A percentile compares a stretch with the other conserved stretches of the same genome.
phyloP scores from a whole-genome alignment of 2,888 invertebrate species.

The Strigamia maritima region DNA sequence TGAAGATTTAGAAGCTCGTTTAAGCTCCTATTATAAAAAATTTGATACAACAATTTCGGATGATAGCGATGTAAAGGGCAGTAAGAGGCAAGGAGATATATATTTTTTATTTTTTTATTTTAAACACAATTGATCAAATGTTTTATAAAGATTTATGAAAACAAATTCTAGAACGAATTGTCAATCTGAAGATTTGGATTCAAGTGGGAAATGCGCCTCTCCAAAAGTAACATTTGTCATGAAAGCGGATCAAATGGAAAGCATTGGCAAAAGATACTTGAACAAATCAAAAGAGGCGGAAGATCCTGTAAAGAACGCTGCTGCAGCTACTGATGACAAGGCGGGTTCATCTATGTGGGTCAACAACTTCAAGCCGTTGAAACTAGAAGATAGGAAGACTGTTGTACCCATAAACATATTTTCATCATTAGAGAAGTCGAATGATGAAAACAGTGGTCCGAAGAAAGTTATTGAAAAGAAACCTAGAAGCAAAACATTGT shows the following conservation, averaged over 20 bases:
- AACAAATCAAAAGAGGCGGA: neutral
- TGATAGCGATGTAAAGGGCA: neutral
- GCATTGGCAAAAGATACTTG: slow-evolving; percentile 3
- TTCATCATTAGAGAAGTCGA: neutral
- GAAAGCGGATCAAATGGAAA: slow-evolving; percentile 18
- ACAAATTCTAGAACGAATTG: neutral
- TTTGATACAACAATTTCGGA: neutral
- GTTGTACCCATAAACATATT: neutral
- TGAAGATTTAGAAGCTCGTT: slow-evolving; percentile 71
- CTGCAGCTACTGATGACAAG: neutral
- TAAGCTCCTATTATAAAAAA: slow-evolving; percentile 66
- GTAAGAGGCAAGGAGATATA: neutral
- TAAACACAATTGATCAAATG: neutral
- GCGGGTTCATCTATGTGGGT: neutral
- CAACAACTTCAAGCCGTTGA: neutral
- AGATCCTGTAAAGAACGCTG: neutral
- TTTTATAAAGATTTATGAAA: neutral
- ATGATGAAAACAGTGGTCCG: neutral
- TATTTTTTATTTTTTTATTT: too few relatives aligned
- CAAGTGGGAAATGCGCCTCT: neutral
- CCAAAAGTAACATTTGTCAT: slow-evolving; percentile 27
- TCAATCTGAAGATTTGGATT: neutral
- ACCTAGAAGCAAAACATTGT: neutral
- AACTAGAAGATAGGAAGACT: neutral
- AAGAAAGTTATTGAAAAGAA: neutral